Evolutionary conservation across 2,888 invertebrate species (phyloP), one percentile per base, ranked within the genome.

Genomic region (Drosophila ustulata): DNA sequence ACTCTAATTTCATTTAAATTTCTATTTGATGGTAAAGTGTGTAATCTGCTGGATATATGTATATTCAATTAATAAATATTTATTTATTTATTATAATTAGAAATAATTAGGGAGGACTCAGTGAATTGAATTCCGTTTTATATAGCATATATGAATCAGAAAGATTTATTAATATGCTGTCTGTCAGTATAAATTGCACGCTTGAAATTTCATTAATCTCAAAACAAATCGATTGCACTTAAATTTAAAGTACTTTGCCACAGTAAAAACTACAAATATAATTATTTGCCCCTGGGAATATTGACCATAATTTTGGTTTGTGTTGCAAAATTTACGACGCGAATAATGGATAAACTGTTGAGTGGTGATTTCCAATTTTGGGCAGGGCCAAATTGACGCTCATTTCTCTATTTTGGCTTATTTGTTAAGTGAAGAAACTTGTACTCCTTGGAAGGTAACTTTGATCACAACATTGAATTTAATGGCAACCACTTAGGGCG

Each of bases 391-490:
- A 53, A 43, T 34, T 57, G 32, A 4, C 50, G n/a, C 11, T 34
- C 56, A 46, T 47, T 43, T 23, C 23, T 59, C 41, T 45, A 45
- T 34, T 37, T 25, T 8, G 30, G 32, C 23, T 45, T 58, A 43
- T 67, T 68, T 52, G 49, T 56, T 69, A 77, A 76, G 75, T 77
- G 73, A 53, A 77, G 69, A 76, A 66, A 73, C 59, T 73, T 76
- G 77, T 77, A 65, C 49, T 39, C 9, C 39, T 30, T 43, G 13
- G 58, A 39, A 61, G 63, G 68, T 45, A 59, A 74, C 37, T 72
- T 66, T 72, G 76, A 69, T 73, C 73, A 61, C 55, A 57, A 73
- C 76, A 77, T 76, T 70, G 77, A 70, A 63, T 70, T 73, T 76
- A 76, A 76, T 76, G 74, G 77, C 70, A 61, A 39, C 63, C 76